These are phyloP conservation scores for Actenoides lindsayi DNA, from an alignment of 2,113 vertebrate species.

Conservation along the genomic window DNA sequence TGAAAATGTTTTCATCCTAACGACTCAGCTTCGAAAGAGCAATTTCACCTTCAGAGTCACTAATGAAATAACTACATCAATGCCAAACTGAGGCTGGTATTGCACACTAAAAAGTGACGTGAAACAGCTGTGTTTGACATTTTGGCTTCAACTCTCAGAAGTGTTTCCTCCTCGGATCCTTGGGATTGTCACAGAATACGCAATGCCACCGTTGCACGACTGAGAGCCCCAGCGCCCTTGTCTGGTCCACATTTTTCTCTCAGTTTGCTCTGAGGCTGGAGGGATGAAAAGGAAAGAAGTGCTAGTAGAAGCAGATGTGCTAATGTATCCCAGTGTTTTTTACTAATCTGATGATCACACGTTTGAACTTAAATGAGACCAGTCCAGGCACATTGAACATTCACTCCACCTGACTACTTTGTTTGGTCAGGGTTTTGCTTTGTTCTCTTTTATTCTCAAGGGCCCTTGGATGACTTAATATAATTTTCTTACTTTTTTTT, in stretches of 20 bases:
- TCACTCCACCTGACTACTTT: not conserved
- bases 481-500: not conserved
- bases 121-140: not conserved
- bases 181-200: not conserved
- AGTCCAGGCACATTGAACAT: not conserved
- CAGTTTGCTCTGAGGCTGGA: not conserved
- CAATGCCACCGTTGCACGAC: not conserved
- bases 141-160: not conserved
- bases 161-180: not conserved
- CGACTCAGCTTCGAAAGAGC: not conserved
- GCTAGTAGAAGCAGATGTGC: not conserved
- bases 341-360: not conserved
- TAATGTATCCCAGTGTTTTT: not conserved
- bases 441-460: not conserved
- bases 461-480: not conserved
- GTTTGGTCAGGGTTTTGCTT: not conserved
- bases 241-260: not conserved
- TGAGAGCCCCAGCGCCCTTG: not conserved
- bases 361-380: not conserved
- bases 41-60: not conserved
- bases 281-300: not conserved
- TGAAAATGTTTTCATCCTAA: not conserved
- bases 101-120: not conserved
- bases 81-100: not conserved
- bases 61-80: not conserved